Evolutionary conservation across 2,113 vertebrate genomes (phyloP).

Genomic region (Falcunculus frontatus): DNA sequence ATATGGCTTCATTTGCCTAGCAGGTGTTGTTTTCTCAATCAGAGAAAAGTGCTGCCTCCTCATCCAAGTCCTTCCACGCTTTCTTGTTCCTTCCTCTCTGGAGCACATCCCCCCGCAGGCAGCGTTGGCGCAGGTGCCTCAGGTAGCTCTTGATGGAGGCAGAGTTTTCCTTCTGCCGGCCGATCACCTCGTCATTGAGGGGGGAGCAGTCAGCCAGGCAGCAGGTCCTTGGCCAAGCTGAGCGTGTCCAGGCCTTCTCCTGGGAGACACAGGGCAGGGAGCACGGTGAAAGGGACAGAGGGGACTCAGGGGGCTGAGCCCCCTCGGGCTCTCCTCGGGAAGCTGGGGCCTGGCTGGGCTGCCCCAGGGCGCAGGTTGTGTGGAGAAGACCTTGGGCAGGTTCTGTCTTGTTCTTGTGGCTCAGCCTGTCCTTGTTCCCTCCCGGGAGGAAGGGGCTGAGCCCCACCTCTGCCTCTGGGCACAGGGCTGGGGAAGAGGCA

Average conservation of each 20-base stretch:
- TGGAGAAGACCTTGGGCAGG: neutral
- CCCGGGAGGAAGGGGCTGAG: neutral
- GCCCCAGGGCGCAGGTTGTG: neutral
- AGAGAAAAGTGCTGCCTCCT: neutral
- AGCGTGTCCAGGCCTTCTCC: neutral
- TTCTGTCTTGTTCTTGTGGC: neutral
- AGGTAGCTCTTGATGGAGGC: neutral
- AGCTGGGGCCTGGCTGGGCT: neutral
- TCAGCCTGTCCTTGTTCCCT: neutral
- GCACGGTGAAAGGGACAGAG: neutral
- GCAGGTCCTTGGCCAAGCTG: neutral
- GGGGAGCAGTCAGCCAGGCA: neutral
- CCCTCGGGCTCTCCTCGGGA: neutral
- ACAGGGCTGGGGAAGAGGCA: neutral
- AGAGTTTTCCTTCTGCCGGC: neutral
- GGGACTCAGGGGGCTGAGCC: neutral
- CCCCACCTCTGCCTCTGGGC: neutral
- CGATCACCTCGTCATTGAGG: accelerated
- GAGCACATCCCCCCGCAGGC: neutral
- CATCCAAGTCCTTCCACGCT: neutral
- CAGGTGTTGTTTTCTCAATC: neutral
- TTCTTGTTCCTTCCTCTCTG: neutral
- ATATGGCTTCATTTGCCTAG: neutral
- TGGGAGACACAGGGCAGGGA: neutral
- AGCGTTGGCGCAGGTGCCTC: neutral